These are phyloP conservation scores for Alethe castanea DNA, from an alignment of 2,113 vertebrate species.

Conservation along the genomic window DNA sequence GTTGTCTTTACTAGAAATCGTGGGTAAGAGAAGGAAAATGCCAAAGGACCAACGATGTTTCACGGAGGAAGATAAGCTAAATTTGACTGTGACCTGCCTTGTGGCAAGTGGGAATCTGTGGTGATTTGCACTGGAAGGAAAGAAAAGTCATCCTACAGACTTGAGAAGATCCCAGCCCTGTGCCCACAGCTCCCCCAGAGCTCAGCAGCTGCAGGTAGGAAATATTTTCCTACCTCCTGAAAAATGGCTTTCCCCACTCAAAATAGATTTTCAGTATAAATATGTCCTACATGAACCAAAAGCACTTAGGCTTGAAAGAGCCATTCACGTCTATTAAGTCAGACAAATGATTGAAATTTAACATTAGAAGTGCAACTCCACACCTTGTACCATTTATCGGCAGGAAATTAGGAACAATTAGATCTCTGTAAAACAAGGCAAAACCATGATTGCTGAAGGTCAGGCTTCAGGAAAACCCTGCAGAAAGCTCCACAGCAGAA, in stretches of 20 bases:
- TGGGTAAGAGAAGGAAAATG: background rate
- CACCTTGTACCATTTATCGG: slow-evolving; percentile 77
- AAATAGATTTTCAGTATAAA: slow-evolving; percentile 39
- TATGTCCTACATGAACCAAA: slow-evolving; percentile 27
- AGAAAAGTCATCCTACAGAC: background rate
- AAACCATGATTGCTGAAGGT: slow-evolving; percentile 45
- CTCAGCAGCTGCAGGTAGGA: background rate
- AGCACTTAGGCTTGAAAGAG: slow-evolving; percentile 65
- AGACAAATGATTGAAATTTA: slow-evolving; percentile 76
- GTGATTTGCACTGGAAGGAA: background rate
- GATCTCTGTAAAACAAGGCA: slow-evolving; percentile 72
- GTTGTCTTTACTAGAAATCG: background rate
- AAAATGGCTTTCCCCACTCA: slow-evolving; percentile 17
- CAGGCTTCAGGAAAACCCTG: slow-evolving; percentile 53
- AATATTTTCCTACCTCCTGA: slow-evolving; percentile 1
- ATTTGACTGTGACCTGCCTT: background rate
- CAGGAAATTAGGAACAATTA: slow-evolving; percentile 82
- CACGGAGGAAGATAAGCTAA: background rate
- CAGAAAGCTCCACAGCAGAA: slow-evolving; percentile 39
- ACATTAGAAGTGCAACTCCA: slow-evolving; percentile 58
- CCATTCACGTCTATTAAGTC: slow-evolving; percentile 63
- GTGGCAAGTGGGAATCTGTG: background rate
- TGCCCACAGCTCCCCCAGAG: background rate
- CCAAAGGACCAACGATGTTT: background rate
- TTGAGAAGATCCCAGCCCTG: background rate